Conservation (phyloP, 2,113 vertebrate species). For the Rhinoptilus africanus region DNA sequence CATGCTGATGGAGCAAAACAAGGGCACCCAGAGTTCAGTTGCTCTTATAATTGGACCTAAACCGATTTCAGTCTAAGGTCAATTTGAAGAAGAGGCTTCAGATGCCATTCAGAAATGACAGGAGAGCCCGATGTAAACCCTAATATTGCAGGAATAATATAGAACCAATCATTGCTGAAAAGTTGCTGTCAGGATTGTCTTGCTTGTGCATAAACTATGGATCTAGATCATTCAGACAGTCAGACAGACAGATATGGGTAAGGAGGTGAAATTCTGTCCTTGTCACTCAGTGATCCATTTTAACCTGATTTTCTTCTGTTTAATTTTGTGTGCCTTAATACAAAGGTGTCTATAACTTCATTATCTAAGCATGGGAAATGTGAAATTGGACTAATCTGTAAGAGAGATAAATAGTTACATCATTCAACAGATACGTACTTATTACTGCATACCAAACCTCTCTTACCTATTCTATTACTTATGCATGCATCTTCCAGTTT, state of each 20-base stretch:
- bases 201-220: neutral
- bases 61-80: constrained; percentile 40
- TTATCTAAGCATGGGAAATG: neutral
- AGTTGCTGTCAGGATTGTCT: neutral
- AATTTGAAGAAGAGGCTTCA: constrained; percentile 38
- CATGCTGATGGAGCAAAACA: constrained; percentile 23
- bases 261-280: neutral
- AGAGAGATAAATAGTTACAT: neutral
- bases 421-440: neutral
- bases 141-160: neutral
- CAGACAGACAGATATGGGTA: neutral
- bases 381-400: neutral
- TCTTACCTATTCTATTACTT: neutral
- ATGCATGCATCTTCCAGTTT: neutral
- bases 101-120: constrained; percentile 44
- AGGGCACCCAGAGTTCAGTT: constrained; percentile 50
- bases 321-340: neutral
- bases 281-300: neutral
- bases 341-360: constrained; percentile 4
- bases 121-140: neutral
- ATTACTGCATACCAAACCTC: neutral
- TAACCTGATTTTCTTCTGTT: constrained; percentile 5
- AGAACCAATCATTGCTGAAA: neutral
- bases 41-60: constrained; percentile 52
- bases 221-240: neutral